A percentile compares a stretch with the other conserved stretches of the same genome.
Evolutionary conservation across 2,888 invertebrate species (phyloP).

Genomic region (Mythimna ferrago): DNA sequence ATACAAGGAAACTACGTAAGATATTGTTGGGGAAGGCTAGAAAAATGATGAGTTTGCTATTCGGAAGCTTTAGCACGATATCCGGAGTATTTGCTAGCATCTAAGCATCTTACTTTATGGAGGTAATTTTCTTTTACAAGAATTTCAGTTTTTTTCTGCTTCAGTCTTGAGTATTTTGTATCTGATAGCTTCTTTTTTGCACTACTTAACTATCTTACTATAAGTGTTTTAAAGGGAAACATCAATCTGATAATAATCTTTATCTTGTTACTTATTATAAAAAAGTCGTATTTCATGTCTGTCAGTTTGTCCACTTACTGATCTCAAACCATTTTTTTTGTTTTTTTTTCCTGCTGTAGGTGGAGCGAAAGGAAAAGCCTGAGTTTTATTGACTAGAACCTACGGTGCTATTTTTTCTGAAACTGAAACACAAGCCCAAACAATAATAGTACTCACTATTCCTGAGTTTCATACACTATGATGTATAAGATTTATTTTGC

Average conservation of each 20-base stretch:
- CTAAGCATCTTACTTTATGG: constrained; percentile 35
- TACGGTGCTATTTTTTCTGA: too few relatives aligned
- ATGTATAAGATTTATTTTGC: too few relatives aligned
- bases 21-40: constrained; percentile 47
- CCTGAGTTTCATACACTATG: too few relatives aligned
- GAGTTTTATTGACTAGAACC: too few relatives aligned
- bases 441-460: too few relatives aligned
- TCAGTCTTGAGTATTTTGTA: constrained; percentile 18
- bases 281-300: too few relatives aligned
- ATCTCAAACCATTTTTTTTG: too few relatives aligned
- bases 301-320: too few relatives aligned
- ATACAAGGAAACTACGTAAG: constrained; percentile 37
- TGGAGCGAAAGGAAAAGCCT: too few relatives aligned
- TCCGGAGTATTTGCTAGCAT: constrained; percentile 36
- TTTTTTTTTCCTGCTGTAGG: too few relatives aligned
- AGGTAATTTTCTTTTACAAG: constrained; percentile 42
- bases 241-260: neutral
- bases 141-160: constrained; percentile 14
- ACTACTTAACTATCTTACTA: neutral
- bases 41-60: constrained; percentile 58
- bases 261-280: too few relatives aligned
- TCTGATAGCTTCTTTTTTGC: neutral
- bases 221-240: neutral
- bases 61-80: constrained; percentile 35
- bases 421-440: too few relatives aligned